Conservation (phyloP, 2,113 vertebrate genomes). For the Bagarius yarrelli region DNA sequence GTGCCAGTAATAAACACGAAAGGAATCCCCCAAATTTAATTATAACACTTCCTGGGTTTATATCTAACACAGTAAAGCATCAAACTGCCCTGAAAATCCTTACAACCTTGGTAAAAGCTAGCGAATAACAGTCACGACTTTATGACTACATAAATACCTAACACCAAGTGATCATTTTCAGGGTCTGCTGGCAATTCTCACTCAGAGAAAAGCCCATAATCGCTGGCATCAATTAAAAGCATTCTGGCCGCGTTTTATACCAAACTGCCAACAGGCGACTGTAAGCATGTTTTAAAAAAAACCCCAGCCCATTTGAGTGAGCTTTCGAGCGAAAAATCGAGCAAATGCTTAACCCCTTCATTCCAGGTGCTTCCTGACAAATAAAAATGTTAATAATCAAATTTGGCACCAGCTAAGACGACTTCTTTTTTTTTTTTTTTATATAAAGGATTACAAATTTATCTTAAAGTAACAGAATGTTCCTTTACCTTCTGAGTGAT, state of each 20-base stretch:
- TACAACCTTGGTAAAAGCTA: conserved; percentile 43
- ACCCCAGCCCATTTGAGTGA: conserved; percentile 33
- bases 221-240: conserved; percentile 44
- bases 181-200: conserved; percentile 24
- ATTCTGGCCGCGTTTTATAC: conserved; percentile 32
- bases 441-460: background rate
- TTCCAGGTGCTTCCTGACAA: background rate
- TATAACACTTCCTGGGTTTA: conserved; percentile 28
- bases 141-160: conserved; percentile 45
- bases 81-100: conserved; percentile 22
- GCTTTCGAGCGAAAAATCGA: conserved; percentile 13
- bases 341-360: background rate
- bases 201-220: conserved; percentile 33
- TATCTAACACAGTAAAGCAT: conserved; percentile 16
- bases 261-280: conserved; percentile 24
- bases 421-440: background rate
- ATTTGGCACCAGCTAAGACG: background rate
- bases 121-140: conserved; percentile 38
- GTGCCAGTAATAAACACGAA: conserved; percentile 6
- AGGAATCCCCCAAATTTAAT: conserved; percentile 5
- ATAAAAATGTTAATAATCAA: conserved; percentile 2
- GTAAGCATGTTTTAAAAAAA: conserved; percentile 30
- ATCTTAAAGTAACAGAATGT: background rate
- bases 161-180: conserved; percentile 39
- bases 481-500: conserved; percentile 93